Percentiles rank a stretch among this genome's conserved stretches.
Evolutionary conservation across 2,888 invertebrate species (phyloP).

Genomic region (Hecatera dysodea): DNA sequence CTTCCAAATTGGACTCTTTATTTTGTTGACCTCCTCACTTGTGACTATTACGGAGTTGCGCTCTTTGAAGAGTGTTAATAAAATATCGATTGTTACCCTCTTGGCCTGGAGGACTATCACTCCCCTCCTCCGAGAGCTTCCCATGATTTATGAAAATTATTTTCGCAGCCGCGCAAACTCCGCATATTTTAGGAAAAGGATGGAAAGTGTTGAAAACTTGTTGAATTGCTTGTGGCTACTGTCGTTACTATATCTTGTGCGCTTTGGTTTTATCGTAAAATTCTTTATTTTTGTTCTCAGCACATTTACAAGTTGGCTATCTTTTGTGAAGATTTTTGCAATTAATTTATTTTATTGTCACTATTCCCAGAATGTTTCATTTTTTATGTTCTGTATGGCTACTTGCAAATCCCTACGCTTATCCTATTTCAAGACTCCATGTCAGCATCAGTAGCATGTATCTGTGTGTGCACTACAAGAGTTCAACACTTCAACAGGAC

Average conservation of each 20-base stretch:
- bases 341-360: background rate
- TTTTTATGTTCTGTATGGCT: background rate
- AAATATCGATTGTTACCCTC: constrained; percentile 60
- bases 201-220: constrained; percentile 53
- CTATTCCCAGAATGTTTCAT: background rate
- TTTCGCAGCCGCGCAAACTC: constrained; percentile 50
- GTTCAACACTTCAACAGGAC: background rate
- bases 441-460: background rate
- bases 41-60: constrained; percentile 57
- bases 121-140: constrained; percentile 31
- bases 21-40: constrained; percentile 55
- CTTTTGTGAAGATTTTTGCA: background rate
- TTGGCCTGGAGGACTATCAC: constrained; percentile 46
- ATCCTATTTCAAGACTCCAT: background rate
- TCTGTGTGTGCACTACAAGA: constrained; percentile 7
- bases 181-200: constrained; percentile 49
- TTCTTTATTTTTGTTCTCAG: constrained; percentile 2
- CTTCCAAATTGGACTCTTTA: constrained; percentile 52
- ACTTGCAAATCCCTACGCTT: background rate
- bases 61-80: constrained; percentile 57
- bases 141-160: constrained; percentile 61
- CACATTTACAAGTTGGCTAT: background rate
- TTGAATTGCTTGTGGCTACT: constrained; percentile 46
- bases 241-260: constrained; percentile 29
- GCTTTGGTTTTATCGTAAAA: background rate